A percentile compares a stretch with the other conserved stretches of the same genome.
Conservation (phyloP, 2,113 vertebrate genomes). For the Holacanthus passer region DNA sequence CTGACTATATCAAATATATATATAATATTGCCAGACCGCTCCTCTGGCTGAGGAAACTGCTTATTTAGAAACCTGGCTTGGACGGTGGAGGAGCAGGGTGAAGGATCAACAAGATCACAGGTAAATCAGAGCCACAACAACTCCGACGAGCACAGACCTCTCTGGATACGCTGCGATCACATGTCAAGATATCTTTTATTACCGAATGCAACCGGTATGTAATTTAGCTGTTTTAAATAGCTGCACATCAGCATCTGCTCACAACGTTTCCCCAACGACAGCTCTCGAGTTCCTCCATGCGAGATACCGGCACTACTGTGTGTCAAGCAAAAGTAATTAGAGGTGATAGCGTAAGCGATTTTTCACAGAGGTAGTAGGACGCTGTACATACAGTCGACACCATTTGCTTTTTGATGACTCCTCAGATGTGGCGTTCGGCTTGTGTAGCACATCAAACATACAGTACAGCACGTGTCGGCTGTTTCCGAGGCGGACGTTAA, state of each 20-base stretch:
- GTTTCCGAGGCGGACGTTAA: conserved; percentile 16
- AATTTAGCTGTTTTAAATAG: conserved; percentile 21
- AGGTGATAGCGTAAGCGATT: conserved; percentile 43
- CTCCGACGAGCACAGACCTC: not conserved
- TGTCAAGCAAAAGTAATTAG: conserved; percentile 57
- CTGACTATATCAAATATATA: not conserved
- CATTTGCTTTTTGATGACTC: conserved; percentile 63
- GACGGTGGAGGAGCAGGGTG: not conserved
- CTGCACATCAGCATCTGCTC: conserved; percentile 44
- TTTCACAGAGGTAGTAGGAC: conserved; percentile 14
- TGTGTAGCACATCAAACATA: conserved; percentile 46
- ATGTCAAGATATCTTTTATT: conserved; percentile 1
- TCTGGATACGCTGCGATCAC: not conserved
- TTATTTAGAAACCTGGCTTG: not conserved
- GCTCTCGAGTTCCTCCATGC: conserved; percentile 6
- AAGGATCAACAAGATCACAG: not conserved
- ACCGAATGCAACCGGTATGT: not conserved
- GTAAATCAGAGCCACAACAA: not conserved
- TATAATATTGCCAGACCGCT: not conserved
- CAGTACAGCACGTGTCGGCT: conserved; percentile 19
- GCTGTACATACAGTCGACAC: conserved; percentile 37
- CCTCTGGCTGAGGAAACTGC: not conserved
- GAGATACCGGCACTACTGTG: conserved; percentile 14
- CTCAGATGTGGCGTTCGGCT: conserved; percentile 60
- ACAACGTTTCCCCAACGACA: conserved; percentile 11